Conservation (phyloP, 2,888 invertebrate species). For the Nipponacmea schrenckii region DNA sequence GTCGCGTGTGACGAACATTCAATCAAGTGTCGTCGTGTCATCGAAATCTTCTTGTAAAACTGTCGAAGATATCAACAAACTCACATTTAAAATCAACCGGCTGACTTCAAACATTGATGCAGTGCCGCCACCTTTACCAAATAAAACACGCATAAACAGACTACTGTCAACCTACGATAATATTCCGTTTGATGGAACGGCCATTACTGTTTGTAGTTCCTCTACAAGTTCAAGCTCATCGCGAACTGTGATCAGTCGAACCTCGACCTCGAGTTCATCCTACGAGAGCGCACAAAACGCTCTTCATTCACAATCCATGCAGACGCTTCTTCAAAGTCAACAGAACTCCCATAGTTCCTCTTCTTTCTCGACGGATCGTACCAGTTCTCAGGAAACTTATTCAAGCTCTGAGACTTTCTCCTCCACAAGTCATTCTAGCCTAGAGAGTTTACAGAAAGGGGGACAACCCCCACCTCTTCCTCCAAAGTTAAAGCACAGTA, state of each 20-base stretch:
- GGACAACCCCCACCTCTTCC: slow-evolving; percentile 81
- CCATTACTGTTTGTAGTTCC: slow-evolving; percentile 25
- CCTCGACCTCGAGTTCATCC: slow-evolving; percentile 40
- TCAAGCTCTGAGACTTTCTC: slow-evolving; percentile 60
- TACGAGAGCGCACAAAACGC: slow-evolving; percentile 18
- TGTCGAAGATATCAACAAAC: slow-evolving; percentile 54
- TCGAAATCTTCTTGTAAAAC: slow-evolving; percentile 32
- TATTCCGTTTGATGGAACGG: slow-evolving; percentile 64
- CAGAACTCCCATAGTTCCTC: slow-evolving; percentile 25
- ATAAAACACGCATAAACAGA: slow-evolving; percentile 74
- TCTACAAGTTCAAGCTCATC: slow-evolving; percentile 37
- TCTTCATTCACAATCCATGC: slow-evolving; percentile 2
- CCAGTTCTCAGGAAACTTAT: slow-evolving; percentile 57
- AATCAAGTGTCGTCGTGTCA: background rate
- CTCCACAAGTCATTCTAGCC: slow-evolving; percentile 56
- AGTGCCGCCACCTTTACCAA: slow-evolving; percentile 74
- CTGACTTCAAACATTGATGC: slow-evolving; percentile 56
- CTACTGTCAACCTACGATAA: slow-evolving; percentile 80
- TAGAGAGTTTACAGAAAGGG: slow-evolving; percentile 53
- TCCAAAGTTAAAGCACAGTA: slow-evolving; percentile 93
- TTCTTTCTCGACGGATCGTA: slow-evolving; percentile 44
- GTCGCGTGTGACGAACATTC: background rate
- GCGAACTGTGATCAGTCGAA: slow-evolving; percentile 37
- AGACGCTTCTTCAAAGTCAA: slow-evolving; percentile 11
- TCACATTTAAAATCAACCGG: slow-evolving; percentile 54